These are phyloP conservation scores for Anoncus sp. DNA, from an alignment of 2,888 invertebrate genomes.

Conservation along the genomic window DNA sequence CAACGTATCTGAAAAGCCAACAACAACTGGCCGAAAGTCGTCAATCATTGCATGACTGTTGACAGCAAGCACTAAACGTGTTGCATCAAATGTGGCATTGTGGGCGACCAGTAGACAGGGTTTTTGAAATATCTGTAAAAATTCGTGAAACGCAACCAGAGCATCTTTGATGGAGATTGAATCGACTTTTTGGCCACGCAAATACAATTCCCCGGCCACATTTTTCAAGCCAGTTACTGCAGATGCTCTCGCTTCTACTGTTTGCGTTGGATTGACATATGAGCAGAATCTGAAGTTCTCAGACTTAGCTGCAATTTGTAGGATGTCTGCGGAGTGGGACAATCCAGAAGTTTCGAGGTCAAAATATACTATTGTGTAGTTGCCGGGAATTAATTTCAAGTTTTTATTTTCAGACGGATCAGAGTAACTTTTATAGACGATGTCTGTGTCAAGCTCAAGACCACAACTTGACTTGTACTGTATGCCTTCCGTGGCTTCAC, in stretches of 20 bases:
- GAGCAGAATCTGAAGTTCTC: constrained; percentile 15
- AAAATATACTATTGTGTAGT: constrained; percentile 44
- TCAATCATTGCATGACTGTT: constrained; percentile 31
- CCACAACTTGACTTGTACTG: constrained; percentile 45
- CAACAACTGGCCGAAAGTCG: constrained; percentile 32
- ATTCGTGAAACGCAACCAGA: constrained; percentile 26
- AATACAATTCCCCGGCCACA: constrained; percentile 28
- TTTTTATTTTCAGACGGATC: neutral
- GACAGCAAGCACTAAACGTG: constrained; percentile 45
- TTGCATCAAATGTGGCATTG: constrained; percentile 47
- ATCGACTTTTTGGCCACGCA: constrained; percentile 24
- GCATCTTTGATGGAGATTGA: constrained; percentile 25
- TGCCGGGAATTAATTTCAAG: constrained; percentile 13
- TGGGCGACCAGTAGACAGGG: constrained; percentile 51
- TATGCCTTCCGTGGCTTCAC: constrained; percentile 37
- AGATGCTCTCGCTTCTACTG: constrained; percentile 4
- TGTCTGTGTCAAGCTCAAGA: constrained; percentile 1
- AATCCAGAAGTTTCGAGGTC: constrained; percentile 58
- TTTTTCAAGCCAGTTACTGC: constrained; percentile 37
- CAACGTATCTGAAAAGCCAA: constrained; percentile 55
- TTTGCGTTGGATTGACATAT: constrained; percentile 39
- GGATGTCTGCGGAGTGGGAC: constrained; percentile 21
- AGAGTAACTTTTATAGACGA: neutral
- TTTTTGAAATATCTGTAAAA: constrained; percentile 11
- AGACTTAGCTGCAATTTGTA: constrained; percentile 48